Evolutionary conservation across 1,140 invertebrate genomes (phyloP).

Genomic region (Macrotrachela quadricornifera): DNA sequence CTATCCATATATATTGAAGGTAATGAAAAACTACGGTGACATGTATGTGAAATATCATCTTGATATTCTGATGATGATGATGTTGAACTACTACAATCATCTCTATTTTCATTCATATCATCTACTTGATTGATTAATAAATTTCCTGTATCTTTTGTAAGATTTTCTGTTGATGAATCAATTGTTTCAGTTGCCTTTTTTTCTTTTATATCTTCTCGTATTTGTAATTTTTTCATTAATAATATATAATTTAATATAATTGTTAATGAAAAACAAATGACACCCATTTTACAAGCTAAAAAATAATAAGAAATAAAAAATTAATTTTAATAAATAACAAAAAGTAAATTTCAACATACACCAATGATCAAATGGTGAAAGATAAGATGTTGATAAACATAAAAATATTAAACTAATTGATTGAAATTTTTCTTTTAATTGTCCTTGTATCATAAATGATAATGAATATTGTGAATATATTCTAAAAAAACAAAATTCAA

Average conservation of each 20-base stretch:
- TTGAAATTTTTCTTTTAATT: slow-evolving; percentile 25
- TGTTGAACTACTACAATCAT: too few relatives aligned
- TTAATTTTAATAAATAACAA: slow-evolving; percentile 9
- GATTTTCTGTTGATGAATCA: background rate
- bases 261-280: slow-evolving; percentile 17
- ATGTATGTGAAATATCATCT: background rate
- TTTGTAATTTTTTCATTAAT: slow-evolving; percentile 16
- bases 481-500: background rate
- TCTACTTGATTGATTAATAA: too few relatives aligned
- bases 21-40: background rate
- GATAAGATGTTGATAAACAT: slow-evolving; percentile 12
- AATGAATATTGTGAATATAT: background rate
- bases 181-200: background rate
- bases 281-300: slow-evolving; percentile 15
- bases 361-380: too few relatives aligned
- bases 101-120: background rate
- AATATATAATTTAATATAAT: slow-evolving; percentile 20
- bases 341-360: slow-evolving; percentile 10
- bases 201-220: slow-evolving; percentile 10
- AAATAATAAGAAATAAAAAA: background rate
- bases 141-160: too few relatives aligned
- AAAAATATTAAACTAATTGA: slow-evolving; percentile 20
- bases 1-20: background rate
- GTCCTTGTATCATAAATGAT: slow-evolving; percentile 21
- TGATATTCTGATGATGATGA: background rate